These are phyloP conservation scores for Chaetogeoica ovagalla DNA, from an alignment of 2,888 invertebrate species.

Conservation along the genomic window DNA sequence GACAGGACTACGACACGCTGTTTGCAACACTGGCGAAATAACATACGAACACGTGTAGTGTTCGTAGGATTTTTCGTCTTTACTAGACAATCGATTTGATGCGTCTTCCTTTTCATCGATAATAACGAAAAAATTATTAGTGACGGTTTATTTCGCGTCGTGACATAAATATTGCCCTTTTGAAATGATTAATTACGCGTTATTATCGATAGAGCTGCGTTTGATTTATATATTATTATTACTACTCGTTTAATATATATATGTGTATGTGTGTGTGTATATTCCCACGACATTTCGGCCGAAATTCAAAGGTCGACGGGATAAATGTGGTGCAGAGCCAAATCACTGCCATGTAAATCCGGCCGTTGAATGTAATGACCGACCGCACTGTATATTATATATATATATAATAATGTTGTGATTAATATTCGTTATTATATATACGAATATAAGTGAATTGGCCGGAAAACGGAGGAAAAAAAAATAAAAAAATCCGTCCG, in stretches of 20 bases:
- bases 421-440: not conserved
- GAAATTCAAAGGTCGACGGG: conserved; percentile 29
- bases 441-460: too few relatives aligned
- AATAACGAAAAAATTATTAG: not conserved
- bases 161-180: conserved; percentile 3
- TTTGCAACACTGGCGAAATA: too few relatives aligned
- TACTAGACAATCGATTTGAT: too few relatives aligned
- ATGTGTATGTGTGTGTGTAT: too few relatives aligned
- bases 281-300: not conserved
- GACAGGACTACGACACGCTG: too few relatives aligned
- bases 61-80: too few relatives aligned
- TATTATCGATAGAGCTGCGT: not conserved
- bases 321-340: conserved; percentile 22
- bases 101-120: too few relatives aligned
- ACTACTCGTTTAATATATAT: not conserved
- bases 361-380: conserved; percentile 13
- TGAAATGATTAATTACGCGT: conserved; percentile 4
- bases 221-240: conserved; percentile 21
- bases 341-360: conserved; percentile 30
- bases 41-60: too few relatives aligned
- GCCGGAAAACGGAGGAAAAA: too few relatives aligned
- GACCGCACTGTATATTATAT: too few relatives aligned
- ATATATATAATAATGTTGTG: not conserved
- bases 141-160: not conserved
- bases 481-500: too few relatives aligned